Conservation (phyloP, 2,888 invertebrate species). For the Aphidius colemani region DNA sequence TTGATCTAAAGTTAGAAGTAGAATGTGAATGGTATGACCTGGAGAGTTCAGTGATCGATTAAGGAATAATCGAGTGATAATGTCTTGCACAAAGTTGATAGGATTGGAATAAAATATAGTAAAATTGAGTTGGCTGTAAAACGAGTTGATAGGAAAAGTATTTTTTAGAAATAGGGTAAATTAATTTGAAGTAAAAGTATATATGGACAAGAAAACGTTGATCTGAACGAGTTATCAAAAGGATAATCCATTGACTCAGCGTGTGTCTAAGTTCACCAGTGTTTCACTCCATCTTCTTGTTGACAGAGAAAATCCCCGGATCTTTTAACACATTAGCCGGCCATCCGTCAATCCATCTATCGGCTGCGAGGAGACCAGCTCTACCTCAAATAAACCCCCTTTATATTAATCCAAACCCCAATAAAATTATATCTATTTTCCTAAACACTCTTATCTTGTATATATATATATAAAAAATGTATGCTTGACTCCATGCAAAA, state of each 20-base stretch:
- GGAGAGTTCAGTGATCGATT: no score
- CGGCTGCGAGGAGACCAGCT: constrained; percentile 33
- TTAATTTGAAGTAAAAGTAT: background rate
- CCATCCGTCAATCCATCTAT: constrained; percentile 45
- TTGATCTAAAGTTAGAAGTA: no score
- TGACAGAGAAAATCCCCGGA: constrained; percentile 58
- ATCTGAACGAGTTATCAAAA: background rate
- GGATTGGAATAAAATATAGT: no score
- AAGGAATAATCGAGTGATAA: no score
- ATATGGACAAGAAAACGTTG: constrained; percentile 1
- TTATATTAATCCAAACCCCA: background rate
- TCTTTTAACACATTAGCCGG: constrained; percentile 35
- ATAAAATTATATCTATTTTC: background rate
- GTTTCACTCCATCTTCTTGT: constrained; percentile 60
- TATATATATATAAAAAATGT: constrained; percentile 33
- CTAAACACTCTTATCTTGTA: constrained; percentile 8
- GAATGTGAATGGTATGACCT: no score
- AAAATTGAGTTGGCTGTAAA: constrained; percentile 16
- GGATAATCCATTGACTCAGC: constrained; percentile 56
- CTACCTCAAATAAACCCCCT: background rate
- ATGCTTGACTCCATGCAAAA: constrained; percentile 54
- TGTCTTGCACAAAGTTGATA: no score
- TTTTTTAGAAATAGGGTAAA: background rate
- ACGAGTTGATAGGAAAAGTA: background rate
- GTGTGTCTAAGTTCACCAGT: constrained; percentile 55